phyloP scores from a whole-genome alignment of 2,797 vertebrate species.

The Emydoidea blandingii region DNA sequence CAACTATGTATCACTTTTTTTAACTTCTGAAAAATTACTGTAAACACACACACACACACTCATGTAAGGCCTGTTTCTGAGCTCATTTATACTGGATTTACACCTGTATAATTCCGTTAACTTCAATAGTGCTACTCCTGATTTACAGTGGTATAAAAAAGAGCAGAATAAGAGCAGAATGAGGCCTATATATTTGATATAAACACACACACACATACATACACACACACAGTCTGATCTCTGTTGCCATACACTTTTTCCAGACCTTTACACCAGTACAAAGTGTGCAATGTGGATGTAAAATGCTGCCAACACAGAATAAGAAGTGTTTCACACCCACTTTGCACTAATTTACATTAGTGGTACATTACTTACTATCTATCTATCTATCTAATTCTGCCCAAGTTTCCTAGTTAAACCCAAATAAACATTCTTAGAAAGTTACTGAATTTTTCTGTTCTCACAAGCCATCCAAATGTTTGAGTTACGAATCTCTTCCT shows the following conservation, averaged over 20 bases:
- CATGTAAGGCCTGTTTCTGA: not conserved
- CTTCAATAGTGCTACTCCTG: not conserved
- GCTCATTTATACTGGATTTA: not conserved
- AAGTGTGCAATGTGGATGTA: not conserved
- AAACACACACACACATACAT: not conserved
- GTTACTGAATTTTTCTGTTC: not conserved
- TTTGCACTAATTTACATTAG: too few species aligned
- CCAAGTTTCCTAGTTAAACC: too few species aligned
- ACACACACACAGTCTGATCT: not conserved
- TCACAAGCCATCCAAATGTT: not conserved
- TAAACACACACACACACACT: not conserved
- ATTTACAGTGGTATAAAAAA: too few species aligned
- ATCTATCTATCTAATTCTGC: too few species aligned
- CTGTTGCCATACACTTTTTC: not conserved
- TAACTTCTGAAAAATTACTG: not conserved
- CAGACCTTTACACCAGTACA: not conserved
- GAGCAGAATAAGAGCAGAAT: not conserved
- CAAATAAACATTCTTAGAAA: not conserved
- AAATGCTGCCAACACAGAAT: too few species aligned
- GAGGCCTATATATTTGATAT: not conserved
- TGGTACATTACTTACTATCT: too few species aligned
- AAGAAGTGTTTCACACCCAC: too few species aligned
- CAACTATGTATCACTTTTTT: not conserved
- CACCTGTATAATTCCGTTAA: not conserved
- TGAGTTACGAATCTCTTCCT: not conserved